Conservation (phyloP, 1,140 invertebrate species). For the Acyrthosiphon pisum region DNA sequence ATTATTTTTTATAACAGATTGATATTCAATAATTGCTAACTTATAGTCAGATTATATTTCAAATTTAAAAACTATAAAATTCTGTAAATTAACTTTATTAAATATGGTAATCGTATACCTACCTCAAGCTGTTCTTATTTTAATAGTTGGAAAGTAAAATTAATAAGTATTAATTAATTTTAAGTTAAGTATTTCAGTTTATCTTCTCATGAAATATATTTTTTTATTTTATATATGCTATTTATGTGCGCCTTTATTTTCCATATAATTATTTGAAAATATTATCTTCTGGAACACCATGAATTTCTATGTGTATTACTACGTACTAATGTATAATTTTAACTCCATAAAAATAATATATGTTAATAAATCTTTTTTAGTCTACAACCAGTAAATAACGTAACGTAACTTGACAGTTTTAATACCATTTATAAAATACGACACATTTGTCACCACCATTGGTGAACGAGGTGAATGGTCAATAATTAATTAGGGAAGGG, state of each 20-base stretch:
- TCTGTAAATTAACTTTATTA: not conserved
- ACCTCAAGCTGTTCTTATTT: not conserved
- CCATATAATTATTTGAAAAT: not conserved
- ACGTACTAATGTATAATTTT: not conserved
- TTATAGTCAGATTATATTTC: not conserved
- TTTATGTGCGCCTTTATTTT: not conserved
- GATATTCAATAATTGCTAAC: not conserved
- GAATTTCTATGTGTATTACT: not conserved
- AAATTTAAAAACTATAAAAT: not conserved
- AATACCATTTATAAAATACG: not conserved
- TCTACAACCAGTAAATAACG: slow-evolving; percentile 12
- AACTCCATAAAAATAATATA: not conserved
- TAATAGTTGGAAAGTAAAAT: not conserved
- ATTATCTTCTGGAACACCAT: not conserved
- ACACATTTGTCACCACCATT: slow-evolving; percentile 47
- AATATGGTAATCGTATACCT: not conserved
- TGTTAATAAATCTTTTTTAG: slow-evolving; percentile 15
- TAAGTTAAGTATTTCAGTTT: not conserved
- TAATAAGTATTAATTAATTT: not conserved
- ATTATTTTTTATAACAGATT: not conserved
- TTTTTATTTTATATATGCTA: not conserved
- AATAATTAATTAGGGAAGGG: slow-evolving; percentile 54
- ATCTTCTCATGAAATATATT: not conserved
- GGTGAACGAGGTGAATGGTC: slow-evolving; percentile 31
- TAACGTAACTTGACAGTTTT: not conserved